phyloP scores from a whole-genome alignment of 2,888 invertebrate species.

The Enchytraeus crypticus region DNA sequence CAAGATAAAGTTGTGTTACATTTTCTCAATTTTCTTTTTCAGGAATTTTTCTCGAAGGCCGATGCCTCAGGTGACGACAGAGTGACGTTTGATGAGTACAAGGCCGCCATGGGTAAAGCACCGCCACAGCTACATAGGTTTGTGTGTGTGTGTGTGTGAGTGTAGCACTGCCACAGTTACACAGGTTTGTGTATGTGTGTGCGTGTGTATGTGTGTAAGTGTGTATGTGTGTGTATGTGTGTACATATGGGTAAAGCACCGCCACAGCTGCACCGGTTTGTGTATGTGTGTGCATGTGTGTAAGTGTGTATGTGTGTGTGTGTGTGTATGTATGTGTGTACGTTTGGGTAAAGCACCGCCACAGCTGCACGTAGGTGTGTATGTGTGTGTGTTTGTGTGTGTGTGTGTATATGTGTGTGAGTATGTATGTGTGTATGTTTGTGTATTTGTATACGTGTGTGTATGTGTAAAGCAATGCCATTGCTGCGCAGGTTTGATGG shows the following conservation, averaged over 20 bases:
- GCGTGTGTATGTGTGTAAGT: background rate
- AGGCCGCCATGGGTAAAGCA: conserved; percentile 17
- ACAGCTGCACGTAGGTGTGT: conserved; percentile 15
- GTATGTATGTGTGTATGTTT: no score
- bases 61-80: conserved; percentile 19
- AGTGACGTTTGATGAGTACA: conserved; percentile 21
- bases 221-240: background rate
- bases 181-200: background rate
- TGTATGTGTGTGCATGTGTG: background rate
- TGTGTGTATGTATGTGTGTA: background rate
- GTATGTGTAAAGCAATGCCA: background rate
- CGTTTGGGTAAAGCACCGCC: conserved; percentile 21
- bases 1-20: no score
- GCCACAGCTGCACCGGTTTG: conserved; percentile 17
- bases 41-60: conserved; percentile 18
- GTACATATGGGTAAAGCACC: conserved; percentile 22
- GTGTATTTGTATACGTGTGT: no score
- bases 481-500: background rate
- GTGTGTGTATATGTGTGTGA: no score
- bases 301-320: background rate
- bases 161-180: background rate
- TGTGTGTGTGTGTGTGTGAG: background rate
- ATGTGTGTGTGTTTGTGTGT: no score
- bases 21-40: no score
- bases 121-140: conserved; percentile 20